Base-by-base conservation (phyloP, 2,113 vertebrate species). In the human (Homo sapiens) region DNA sequence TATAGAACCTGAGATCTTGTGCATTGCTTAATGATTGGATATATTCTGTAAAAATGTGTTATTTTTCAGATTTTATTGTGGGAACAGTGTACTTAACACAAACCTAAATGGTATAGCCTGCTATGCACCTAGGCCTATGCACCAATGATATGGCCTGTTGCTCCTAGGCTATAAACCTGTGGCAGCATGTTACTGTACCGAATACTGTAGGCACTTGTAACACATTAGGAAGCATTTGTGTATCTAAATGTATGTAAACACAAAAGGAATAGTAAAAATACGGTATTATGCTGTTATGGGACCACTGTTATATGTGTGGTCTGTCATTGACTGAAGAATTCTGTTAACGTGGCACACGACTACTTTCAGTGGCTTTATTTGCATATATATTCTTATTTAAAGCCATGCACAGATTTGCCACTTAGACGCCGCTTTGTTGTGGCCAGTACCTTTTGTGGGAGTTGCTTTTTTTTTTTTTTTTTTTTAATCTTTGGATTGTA, bases 341-440 rank as follows among this genome's bases (percentile, higher is more conserved):
- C 30, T 40, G 40, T 75, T 75, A 75, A 75, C 4, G 72, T 25
- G 23, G 72, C 23, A 25, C 23, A 43, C 13, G 72, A 25, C 72
- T 75, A 59, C 88, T 92, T 91, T 95, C 64, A 85, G 50, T 64
- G 91, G 80, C 20, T 52, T 84, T n/a, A 64, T 59, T 89, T 81
- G 22, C 50, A 20, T 80, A 2, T 70, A 6, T 61, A 55, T 40
- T 48, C 48, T 89, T 57, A 57, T 25, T 78, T 93, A 59, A 89
- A 92, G 17, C 59, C 35, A 25, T 52, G 25, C 20, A 55, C 61
- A 80, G 40, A 75, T 80, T 92, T 76, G 32, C 40, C 66, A 68
- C 14, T 82, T 66, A 57, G 17, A 73, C 7, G n/a, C 20, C 16
- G 30, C 50, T 84, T 90, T 81, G 52, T 90, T 81, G 52, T 84